Base-by-base conservation (phyloP, 2,888 invertebrate genomes). In the Pandemis corylana region DNA sequence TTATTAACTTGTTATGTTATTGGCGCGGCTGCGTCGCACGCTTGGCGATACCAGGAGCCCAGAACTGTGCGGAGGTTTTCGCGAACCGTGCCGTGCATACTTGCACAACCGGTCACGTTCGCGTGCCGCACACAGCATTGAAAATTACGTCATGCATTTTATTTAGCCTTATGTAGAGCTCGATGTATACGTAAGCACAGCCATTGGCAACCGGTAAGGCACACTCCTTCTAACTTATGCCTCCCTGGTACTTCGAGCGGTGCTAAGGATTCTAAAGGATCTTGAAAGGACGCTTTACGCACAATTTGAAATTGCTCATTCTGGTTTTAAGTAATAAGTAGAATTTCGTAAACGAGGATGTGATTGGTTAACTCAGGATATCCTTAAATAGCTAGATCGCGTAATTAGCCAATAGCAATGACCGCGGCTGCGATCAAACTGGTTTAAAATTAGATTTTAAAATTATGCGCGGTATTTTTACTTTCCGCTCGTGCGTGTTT, bases 61-160 rank as follows among this genome's bases (percentile, higher is more conserved):
- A 94, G 85, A 86, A 81, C 80, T 74, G 78, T 78, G 80, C 79
- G 82, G 86, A 84, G 89, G 89, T 91, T 87, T 88, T 84, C 85
- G 89, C 87, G 89, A 87, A 85, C 85, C 84, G 79, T 82, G 79
- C 76, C 78, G 72, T 85, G 87, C 87, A 88, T 85, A 91, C 89
- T 89, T 89, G 89, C 89, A 89, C 88, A 89, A 91, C 90, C 86
- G 87, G 89, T 88, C 90, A 86, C 86, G 88, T 87, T 86, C 83
- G 86, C 85, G 84, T 80, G 83, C 85, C 88, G 89, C 89, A 88
- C 89, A 87, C 90, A 89, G 86, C 90, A 90, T 89, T 89, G 89
- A 87, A 87, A 87, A 87, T 93, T 92, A 92, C 93, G 92, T 93
- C 93, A 93, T 87, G 86, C 81, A 86, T 86, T 89, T 90, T 86